A percentile compares a stretch with the other conserved stretches of the same genome.
phyloP scores from a whole-genome alignment of 2,113 vertebrate genomes.

The Peucedramus taeniatus region DNA sequence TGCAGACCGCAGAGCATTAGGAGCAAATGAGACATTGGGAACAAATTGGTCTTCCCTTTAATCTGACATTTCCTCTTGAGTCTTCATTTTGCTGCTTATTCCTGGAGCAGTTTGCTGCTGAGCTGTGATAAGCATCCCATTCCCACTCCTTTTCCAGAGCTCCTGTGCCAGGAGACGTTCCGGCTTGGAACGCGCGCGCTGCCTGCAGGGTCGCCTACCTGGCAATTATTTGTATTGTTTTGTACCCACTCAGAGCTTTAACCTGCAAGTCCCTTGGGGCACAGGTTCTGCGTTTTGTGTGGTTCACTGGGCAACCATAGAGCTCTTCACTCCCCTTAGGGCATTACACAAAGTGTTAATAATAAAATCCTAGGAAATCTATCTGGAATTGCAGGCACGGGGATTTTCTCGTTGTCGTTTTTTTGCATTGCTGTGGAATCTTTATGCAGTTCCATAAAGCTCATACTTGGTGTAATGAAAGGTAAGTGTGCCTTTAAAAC shows the following conservation, averaged over 20 bases:
- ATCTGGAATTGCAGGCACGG: not conserved
- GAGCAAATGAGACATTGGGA: not conserved
- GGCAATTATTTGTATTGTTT: not conserved
- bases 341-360: not conserved
- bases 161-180: not conserved
- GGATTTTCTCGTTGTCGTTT: not conserved
- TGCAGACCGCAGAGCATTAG: not conserved
- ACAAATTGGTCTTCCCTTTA: not conserved
- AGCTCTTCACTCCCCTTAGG: not conserved
- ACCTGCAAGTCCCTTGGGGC: conserved; percentile 7
- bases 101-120: not conserved
- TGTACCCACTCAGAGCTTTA: not conserved
- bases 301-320: not conserved
- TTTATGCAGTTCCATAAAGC: not conserved
- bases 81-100: not conserved
- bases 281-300: conserved; percentile 9
- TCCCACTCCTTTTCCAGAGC: not conserved
- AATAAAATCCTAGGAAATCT: conserved; percentile 36
- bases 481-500: not conserved
- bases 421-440: not conserved
- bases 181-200: rapidly evolving
- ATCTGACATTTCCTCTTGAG: not conserved
- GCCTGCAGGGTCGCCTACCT: not conserved
- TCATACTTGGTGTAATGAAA: not conserved
- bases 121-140: not conserved